Base-by-base conservation (phyloP, 2,113 vertebrate species). In the Corythaixoides concolor region DNA sequence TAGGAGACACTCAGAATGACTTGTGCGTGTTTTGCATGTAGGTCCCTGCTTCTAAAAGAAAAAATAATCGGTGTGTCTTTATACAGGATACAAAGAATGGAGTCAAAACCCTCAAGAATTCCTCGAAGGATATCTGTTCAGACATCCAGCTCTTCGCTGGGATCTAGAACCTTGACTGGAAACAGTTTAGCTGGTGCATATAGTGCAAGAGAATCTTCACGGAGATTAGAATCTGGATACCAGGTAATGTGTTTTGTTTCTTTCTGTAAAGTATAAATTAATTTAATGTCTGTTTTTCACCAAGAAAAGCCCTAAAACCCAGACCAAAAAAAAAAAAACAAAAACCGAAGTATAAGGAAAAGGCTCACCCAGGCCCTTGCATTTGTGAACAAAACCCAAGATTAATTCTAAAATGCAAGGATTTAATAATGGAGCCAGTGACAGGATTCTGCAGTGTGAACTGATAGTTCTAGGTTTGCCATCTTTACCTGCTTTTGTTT, bases 21-120 rank as follows among this genome's bases (percentile, higher is more conserved):
- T 56, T 76, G 30, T 79, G 35, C 23, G 2, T 90, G 24, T 89
- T 91, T 86, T 75, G 45, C 28, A 23, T 47, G 56, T 83, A 81
- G 56, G 26, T 91, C 22, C 16, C 14, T 93, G 32, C 86, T 95
- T 97, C 45, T 72, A 15, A 93, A 88, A 77, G 37, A 55, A 95
- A 73, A 85, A 93, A 50, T 81, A 70, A 97, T 93, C 5, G 5
- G 14, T 83, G 91, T 97, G 95, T 52, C 78, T 83, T 97, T 97
- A 79, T 39, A 84, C 82, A 98, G 97, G 77, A 80, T 60, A 90
- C 84, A 94, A 93, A 97, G 91, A 97, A 99, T 99, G 99, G 99
- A 99, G 96, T 99, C 99, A 86, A 99, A 99, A 96, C 98, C 98
- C 80, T 98, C 99, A 93, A 98, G 99, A 91, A 98, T 99, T 98